phyloP scores from a whole-genome alignment of 2,797 vertebrate genomes.

The Schizopygopsis pylzovi region DNA sequence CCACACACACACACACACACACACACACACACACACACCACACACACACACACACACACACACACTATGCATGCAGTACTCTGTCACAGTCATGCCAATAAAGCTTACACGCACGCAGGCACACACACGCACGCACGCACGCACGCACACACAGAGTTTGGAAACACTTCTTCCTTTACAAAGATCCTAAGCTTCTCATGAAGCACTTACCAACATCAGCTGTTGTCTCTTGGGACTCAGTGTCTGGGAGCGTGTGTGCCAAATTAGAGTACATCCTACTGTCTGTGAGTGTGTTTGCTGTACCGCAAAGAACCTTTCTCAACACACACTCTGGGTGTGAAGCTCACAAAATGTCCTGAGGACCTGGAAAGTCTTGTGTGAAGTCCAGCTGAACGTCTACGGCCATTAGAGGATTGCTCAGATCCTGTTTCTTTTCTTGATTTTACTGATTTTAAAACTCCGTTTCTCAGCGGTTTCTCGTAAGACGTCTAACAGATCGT shows the following conservation, averaged over 20 bases:
- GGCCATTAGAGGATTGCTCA: slow-evolving; percentile 1
- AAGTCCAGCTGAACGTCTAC: slow-evolving; percentile 44
- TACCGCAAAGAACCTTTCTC: slow-evolving; percentile 62
- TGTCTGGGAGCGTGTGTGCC: slow-evolving; percentile 35
- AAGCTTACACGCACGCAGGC: background rate
- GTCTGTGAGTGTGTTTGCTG: slow-evolving; percentile 36
- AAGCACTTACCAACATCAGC: slow-evolving; percentile 53
- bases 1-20: background rate
- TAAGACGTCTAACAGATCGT: slow-evolving; percentile 55
- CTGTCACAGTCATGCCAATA: background rate
- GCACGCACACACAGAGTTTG: background rate
- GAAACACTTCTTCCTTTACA: background rate
- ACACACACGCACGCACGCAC: too few relatives aligned
- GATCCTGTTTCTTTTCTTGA: slow-evolving; percentile 16
- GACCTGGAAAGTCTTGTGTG: slow-evolving; percentile 58
- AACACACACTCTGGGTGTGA: slow-evolving; percentile 63
- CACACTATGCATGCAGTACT: background rate
- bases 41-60: background rate
- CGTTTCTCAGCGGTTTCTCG: slow-evolving; percentile 52
- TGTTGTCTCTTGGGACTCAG: slow-evolving; percentile 32
- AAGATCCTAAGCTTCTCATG: slow-evolving; percentile 12
- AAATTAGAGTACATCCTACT: too few relatives aligned
- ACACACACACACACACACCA: background rate
- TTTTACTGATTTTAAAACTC: slow-evolving; percentile 38
- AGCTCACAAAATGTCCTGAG: slow-evolving; percentile 65